Percentiles rank a stretch among this genome's conserved stretches.
These are phyloP conservation scores for Aromia moschata DNA, from an alignment of 2,888 invertebrate species.

Conservation along the genomic window DNA sequence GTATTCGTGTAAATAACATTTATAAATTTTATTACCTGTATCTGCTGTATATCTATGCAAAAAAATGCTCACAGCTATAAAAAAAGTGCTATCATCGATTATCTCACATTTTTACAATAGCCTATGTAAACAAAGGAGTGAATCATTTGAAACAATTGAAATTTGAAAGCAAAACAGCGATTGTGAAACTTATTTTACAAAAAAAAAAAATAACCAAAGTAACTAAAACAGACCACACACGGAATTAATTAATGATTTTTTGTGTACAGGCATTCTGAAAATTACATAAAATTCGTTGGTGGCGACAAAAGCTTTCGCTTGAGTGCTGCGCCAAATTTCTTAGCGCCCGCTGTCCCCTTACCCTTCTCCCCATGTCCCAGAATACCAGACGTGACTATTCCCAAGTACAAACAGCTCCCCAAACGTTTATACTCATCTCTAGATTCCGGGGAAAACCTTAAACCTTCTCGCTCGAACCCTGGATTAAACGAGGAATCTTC, in stretches of 20 bases:
- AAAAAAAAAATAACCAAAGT: no score
- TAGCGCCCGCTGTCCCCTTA: conserved; percentile 30
- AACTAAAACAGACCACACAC: no score
- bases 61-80: no score
- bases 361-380: conserved; percentile 21
- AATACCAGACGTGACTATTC: conserved; percentile 27
- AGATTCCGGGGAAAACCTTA: conserved; percentile 41
- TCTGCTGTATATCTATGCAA: no score
- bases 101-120: no score
- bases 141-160: no score
- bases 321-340: conserved; percentile 46
- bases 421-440: conserved; percentile 49
- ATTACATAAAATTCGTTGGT: conserved; percentile 61
- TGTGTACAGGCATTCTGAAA: conserved; percentile 56
- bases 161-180: neutral
- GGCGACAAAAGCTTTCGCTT: conserved; percentile 59
- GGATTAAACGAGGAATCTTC: conserved; percentile 38
- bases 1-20: no score
- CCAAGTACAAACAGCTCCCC: conserved; percentile 44
- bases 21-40: no score
- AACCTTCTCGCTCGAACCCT: conserved; percentile 45
- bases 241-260: conserved; percentile 34
- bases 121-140: no score
- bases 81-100: no score
- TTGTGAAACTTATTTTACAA: neutral